Evolutionary conservation across 1,140 invertebrate species (phyloP).

Genomic region (Cotesia typhae): DNA sequence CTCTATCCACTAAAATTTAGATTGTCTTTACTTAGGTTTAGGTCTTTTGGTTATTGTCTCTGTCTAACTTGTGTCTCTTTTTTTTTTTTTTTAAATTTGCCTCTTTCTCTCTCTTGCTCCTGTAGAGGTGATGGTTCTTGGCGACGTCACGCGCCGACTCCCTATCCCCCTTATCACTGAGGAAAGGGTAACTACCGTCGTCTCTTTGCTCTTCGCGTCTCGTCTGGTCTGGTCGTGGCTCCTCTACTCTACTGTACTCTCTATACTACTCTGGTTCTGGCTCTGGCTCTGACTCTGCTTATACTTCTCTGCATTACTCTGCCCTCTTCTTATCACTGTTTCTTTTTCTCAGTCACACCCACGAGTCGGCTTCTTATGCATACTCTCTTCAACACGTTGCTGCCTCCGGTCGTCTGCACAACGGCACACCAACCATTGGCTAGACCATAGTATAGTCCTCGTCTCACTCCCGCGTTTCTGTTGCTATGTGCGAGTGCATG

Average conservation of each 20-base stretch:
- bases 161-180: not conserved
- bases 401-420: conserved; percentile 30
- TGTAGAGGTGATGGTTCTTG: conserved; percentile 4
- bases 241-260: too few species aligned
- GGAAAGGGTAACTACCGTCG: conserved; percentile 6
- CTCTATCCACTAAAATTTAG: not conserved
- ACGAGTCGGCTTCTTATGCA: not conserved
- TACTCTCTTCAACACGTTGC: conserved; percentile 27
- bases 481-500: conserved; percentile 58
- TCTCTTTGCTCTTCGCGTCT: too few species aligned
- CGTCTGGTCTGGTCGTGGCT: too few species aligned
- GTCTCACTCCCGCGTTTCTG: conserved; percentile 44
- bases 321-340: conserved; percentile 10
- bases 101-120: too few species aligned
- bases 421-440: conserved; percentile 22
- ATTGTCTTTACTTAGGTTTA: too few species aligned
- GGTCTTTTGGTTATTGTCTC: too few species aligned
- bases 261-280: too few species aligned
- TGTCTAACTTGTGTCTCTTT: too few species aligned
- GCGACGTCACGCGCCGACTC: conserved; percentile 29
- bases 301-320: too few species aligned
- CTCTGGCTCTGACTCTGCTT: too few species aligned
- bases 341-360: conserved; percentile 20
- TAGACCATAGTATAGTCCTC: conserved; percentile 26
- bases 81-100: too few species aligned